Conservation (phyloP, 2,888 invertebrate genomes). For the Nematopogon swammerdamellus region DNA sequence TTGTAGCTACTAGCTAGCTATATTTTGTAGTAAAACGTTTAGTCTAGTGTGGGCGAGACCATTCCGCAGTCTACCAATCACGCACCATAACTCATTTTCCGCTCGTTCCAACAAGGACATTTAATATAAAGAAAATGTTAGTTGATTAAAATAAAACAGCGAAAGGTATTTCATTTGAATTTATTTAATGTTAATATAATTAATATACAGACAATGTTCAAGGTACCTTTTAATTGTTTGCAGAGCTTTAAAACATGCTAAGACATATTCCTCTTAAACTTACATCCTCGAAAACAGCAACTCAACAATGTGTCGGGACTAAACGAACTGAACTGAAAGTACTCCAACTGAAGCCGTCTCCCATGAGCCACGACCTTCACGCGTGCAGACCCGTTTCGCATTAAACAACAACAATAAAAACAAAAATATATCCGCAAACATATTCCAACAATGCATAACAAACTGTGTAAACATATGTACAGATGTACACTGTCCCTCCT, state of each 20-base stretch:
- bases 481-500: background rate
- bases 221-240: conserved; percentile 56
- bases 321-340: background rate
- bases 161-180: conserved; percentile 24
- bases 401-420: conserved; percentile 47
- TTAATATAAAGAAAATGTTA: too few species aligned
- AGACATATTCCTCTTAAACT: conserved; percentile 22
- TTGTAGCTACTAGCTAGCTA: too few species aligned
- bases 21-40: too few species aligned
- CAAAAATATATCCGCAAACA: conserved; percentile 24
- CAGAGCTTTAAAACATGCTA: conserved; percentile 47
- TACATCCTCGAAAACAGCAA: background rate
- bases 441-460: background rate
- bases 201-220: conserved; percentile 50
- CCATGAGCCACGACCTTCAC: too few species aligned
- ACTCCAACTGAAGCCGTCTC: too few species aligned
- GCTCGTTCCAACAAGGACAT: too few species aligned
- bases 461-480: background rate
- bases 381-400: conserved; percentile 44
- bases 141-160: background rate
- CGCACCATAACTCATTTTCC: too few species aligned
- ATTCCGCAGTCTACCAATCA: too few species aligned
- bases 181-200: conserved; percentile 57
- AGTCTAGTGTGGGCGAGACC: too few species aligned
- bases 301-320: background rate